Percentiles rank a stretch among this genome's conserved stretches.
Evolutionary conservation across 1,140 invertebrate species (phyloP).

Genomic region (Camponotus floridanus): DNA sequence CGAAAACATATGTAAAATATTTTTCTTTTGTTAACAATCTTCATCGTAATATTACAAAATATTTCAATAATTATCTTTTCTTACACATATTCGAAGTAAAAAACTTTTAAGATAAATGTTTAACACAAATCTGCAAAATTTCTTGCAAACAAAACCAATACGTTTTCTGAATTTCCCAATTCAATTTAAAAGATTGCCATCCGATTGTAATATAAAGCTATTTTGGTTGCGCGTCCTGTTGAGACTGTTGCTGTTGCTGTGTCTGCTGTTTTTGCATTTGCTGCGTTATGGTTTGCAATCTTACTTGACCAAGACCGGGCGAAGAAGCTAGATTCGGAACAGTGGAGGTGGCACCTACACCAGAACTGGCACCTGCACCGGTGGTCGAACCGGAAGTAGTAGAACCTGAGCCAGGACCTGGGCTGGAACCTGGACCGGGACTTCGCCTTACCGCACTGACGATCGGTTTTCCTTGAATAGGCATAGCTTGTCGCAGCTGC

Average conservation of each 20-base stretch:
- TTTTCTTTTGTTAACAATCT: background rate
- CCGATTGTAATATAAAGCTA: conserved; percentile 29
- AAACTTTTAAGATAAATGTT: background rate
- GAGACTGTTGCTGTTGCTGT: conserved; percentile 75
- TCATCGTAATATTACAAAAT: background rate
- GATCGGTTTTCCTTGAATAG: conserved; percentile 82
- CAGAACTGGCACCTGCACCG: background rate
- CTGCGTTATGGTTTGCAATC: conserved; percentile 81
- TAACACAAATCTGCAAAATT: conserved; percentile 1
- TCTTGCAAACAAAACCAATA: background rate
- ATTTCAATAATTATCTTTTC: background rate
- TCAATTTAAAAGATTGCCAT: conserved; percentile 1
- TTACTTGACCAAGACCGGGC: conserved; percentile 77
- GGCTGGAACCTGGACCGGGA: conserved; percentile 77
- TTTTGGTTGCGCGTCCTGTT: conserved; percentile 77
- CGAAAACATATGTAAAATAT: background rate
- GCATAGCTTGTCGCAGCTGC: conserved; percentile 81
- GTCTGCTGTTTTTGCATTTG: conserved; percentile 77
- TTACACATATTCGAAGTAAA: background rate
- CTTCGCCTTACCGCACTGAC: conserved; percentile 80
- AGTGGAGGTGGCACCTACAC: background rate
- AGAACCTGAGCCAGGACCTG: background rate
- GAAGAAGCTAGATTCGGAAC: conserved; percentile 18
- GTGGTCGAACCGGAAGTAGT: background rate
- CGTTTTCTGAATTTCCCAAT: conserved; percentile 29